Evolutionary conservation across 2,888 invertebrate genomes (phyloP).

Genomic region (Limnephilus lunatus): DNA sequence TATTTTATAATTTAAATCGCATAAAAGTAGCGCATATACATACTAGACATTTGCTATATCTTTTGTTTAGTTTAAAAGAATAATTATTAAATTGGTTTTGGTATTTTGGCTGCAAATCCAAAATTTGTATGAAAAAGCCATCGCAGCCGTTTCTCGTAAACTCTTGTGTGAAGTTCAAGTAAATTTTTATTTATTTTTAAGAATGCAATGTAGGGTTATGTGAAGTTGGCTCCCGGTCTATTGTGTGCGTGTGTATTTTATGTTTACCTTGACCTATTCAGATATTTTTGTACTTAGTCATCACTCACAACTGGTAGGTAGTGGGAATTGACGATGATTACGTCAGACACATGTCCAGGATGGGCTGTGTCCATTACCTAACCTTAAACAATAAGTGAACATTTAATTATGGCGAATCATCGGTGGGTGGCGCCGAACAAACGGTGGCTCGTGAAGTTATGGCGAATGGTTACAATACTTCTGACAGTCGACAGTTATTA

Average conservation of each 20-base stretch:
- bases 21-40: no score
- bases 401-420: slow-evolving; percentile 27
- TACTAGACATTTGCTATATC: no score
- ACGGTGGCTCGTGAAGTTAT: slow-evolving; percentile 18
- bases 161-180: neutral
- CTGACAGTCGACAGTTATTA: neutral
- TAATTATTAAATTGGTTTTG: no score
- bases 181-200: neutral
- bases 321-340: neutral
- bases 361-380: slow-evolving; percentile 12
- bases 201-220: neutral
- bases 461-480: neutral
- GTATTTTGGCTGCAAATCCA: no score
- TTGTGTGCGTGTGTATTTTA: neutral
- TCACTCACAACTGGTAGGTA: slow-evolving; percentile 7
- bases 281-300: neutral
- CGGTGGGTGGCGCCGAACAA: slow-evolving; percentile 10
- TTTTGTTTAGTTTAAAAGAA: no score
- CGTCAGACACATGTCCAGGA: slow-evolving; percentile 27
- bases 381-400: slow-evolving; percentile 29
- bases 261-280: slow-evolving; percentile 29
- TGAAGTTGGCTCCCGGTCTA: neutral
- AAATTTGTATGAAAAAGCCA: no score
- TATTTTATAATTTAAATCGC: no score
- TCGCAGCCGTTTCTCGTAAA: no score